phyloP scores from a whole-genome alignment of 2,797 vertebrate genomes.

The Kryptopterus vitreolus region DNA sequence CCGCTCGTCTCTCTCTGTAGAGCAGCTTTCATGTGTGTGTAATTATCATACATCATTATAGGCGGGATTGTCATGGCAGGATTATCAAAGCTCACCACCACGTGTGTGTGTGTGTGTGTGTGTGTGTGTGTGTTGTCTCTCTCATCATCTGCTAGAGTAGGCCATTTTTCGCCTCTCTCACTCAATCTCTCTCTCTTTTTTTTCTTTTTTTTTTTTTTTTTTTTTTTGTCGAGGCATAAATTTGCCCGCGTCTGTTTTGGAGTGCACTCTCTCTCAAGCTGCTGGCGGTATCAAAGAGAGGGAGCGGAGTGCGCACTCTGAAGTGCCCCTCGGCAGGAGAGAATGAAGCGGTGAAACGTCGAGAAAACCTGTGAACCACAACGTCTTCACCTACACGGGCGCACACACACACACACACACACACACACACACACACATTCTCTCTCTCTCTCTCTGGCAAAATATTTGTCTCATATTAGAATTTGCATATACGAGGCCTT shows the following conservation, averaged over 20 bases:
- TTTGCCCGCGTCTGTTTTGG: constrained; percentile 79
- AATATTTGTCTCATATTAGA: constrained; percentile 26
- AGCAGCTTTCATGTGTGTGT: constrained; percentile 76
- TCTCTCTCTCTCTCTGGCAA: constrained; percentile 9
- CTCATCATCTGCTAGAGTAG: constrained; percentile 29
- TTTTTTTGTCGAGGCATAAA: constrained; percentile 70
- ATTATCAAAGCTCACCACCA: constrained; percentile 79
- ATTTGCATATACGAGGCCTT: constrained; percentile 20
- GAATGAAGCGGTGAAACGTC: constrained; percentile 81
- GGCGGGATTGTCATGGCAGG: constrained; percentile 72
- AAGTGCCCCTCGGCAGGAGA: constrained; percentile 78
- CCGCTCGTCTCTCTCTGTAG: constrained; percentile 52
- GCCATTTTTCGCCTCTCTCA: constrained; percentile 58
- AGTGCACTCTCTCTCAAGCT: constrained; percentile 83
- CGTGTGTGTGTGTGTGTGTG: constrained; percentile 57
- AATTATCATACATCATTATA: constrained; percentile 83
- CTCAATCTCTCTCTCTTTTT: constrained; percentile 61
- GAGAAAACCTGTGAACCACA: constrained; percentile 80
- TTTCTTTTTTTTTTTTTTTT: constrained; percentile 68
- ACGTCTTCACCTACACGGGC: constrained; percentile 65
- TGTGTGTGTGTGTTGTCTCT: constrained; percentile 54
- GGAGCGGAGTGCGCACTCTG: constrained; percentile 75
- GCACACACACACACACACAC: constrained; percentile 7
- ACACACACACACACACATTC: background rate
- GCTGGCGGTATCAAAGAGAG: constrained; percentile 83